phyloP scores from a whole-genome alignment of 2,888 invertebrate genomes.

The Tenthredo scrophulariae region DNA sequence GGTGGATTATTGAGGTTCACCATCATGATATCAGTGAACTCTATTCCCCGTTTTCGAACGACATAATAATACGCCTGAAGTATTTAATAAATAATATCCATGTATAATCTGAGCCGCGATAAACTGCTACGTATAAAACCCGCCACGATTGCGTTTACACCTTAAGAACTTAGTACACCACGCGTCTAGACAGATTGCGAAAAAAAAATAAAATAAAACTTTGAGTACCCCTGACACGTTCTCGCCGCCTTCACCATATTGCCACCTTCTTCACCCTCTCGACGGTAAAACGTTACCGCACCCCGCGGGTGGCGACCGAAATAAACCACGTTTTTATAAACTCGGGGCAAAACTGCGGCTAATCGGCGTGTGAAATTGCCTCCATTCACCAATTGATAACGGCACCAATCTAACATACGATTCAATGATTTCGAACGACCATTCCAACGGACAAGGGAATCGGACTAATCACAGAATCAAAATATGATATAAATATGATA shows the following conservation, averaged over 20 bases:
- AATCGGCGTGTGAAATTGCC: constrained; percentile 12
- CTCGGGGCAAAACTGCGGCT: neutral
- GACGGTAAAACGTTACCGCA: constrained; percentile 31
- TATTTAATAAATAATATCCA: neutral
- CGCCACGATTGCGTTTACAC: neutral
- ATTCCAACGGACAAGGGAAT: neutral
- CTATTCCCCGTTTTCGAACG: neutral
- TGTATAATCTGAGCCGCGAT: neutral
- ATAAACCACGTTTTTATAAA: constrained; percentile 23
- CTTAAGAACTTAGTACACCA: constrained; percentile 24
- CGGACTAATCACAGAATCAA: neutral
- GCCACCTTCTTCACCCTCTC: constrained; percentile 25
- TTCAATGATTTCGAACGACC: neutral
- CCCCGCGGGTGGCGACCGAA: constrained; percentile 10
- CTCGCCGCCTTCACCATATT: constrained; percentile 5
- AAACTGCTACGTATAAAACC: constrained; percentile 1
- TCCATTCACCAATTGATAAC: constrained; percentile 27
- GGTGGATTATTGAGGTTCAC: neutral
- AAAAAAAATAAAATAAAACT: constrained; percentile 15
- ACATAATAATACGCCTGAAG: neutral
- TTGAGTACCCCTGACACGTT: constrained; percentile 45
- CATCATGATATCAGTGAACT: neutral
- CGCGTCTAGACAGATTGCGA: constrained; percentile 33
- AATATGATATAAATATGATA: no score
- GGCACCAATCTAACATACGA: constrained; percentile 1